phyloP scores from a whole-genome alignment of 2,113 vertebrate species.

The Psittacula cyanocephala region DNA sequence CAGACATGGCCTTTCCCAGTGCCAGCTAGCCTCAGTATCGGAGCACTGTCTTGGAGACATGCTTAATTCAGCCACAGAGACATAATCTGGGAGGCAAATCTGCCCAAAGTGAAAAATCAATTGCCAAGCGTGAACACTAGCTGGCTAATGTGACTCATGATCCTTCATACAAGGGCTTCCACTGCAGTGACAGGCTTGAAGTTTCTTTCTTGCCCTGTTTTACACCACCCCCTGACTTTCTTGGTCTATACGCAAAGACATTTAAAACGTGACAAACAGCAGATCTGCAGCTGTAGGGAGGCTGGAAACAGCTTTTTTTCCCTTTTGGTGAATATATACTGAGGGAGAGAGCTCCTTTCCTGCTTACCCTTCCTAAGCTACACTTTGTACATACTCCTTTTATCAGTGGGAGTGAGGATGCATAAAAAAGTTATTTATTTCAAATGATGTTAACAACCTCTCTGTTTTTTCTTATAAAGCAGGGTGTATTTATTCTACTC shows the following conservation, averaged over 20 bases:
- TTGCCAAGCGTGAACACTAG: neutral
- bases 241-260: no score
- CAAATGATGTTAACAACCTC: neutral
- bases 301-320: neutral
- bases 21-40: neutral
- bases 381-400: neutral
- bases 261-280: neutral
- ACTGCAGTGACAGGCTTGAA: neutral
- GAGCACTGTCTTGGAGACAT: neutral
- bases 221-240: neutral
- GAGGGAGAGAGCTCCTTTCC: neutral
- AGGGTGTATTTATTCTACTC: neutral
- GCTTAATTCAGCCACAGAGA: neutral
- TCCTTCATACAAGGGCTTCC: neutral
- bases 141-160: neutral
- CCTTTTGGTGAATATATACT: neutral
- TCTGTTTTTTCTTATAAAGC: neutral
- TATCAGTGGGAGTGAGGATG: neutral
- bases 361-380: neutral
- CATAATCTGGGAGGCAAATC: neutral
- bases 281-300: neutral
- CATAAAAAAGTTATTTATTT: neutral
- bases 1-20: fast-evolving
- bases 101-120: neutral
- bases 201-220: neutral